A percentile compares a stretch with the other conserved stretches of the same genome.
phyloP scores from a whole-genome alignment of 1,140 invertebrate species.

The Planococcus citri region DNA sequence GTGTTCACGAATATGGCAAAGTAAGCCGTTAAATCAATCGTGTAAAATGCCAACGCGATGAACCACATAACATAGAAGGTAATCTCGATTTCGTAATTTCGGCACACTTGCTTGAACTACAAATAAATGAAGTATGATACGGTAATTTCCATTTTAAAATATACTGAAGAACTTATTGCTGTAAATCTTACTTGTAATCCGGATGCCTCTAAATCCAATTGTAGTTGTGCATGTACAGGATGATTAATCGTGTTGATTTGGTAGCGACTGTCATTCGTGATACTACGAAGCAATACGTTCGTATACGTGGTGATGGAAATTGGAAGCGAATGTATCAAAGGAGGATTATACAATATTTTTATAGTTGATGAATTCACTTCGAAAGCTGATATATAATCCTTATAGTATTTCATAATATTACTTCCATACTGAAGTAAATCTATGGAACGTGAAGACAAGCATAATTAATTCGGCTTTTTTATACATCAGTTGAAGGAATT shows the following conservation, averaged over 20 bases:
- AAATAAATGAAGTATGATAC: no score
- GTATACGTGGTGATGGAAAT: slow-evolving; percentile 36
- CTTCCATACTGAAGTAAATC: slow-evolving; percentile 18
- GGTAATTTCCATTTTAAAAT: no score
- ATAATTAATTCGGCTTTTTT: no score
- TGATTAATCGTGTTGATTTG: slow-evolving; percentile 44
- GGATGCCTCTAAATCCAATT: no score
- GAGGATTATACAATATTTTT: slow-evolving; percentile 27
- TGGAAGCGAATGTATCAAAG: slow-evolving; percentile 38
- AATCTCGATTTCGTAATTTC: no score
- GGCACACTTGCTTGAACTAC: no score
- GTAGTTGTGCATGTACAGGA: slow-evolving; percentile 37
- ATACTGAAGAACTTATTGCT: no score
- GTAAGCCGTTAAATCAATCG: background rate
- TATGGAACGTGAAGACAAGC: no score
- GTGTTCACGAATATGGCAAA: background rate
- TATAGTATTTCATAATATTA: slow-evolving; percentile 24
- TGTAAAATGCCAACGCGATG: background rate
- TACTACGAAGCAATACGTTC: slow-evolving; percentile 35
- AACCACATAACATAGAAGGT: background rate
- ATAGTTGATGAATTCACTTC: background rate
- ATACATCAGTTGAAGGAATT: no score
- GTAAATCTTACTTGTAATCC: no score
- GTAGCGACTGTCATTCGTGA: slow-evolving; percentile 30
- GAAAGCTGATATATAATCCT: slow-evolving; percentile 22